phyloP scores from a whole-genome alignment of 1,140 invertebrate species.

The Heliothis subflexa region DNA sequence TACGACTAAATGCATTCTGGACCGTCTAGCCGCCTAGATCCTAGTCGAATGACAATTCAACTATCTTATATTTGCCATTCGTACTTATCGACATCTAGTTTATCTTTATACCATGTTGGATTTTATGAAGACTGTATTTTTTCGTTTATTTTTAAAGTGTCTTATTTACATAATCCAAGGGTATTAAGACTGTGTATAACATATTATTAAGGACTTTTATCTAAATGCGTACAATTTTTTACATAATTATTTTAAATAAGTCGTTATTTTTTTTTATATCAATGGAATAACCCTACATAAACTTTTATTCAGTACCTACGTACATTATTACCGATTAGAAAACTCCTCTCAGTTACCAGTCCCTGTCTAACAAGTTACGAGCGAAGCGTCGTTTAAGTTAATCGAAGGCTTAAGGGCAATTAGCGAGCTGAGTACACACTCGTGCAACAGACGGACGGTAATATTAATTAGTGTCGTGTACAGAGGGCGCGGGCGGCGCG shows the following conservation, averaged over 20 bases:
- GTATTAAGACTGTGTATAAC: no score
- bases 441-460: conserved; percentile 46
- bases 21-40: conserved; percentile 51
- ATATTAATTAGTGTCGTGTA: conserved; percentile 61
- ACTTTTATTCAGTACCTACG: not conserved
- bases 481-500: conserved; percentile 45
- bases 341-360: not conserved
- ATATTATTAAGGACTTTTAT: no score
- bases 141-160: not conserved
- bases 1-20: conserved; percentile 65
- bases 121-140: not conserved
- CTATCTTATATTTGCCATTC: conserved; percentile 6
- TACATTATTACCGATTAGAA: not conserved
- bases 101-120: not conserved
- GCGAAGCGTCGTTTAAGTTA: conserved; percentile 16
- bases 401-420: conserved; percentile 46
- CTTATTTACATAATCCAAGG: not conserved
- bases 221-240: no score
- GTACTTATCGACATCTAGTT: conserved; percentile 25
- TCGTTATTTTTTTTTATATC: no score
- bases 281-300: not conserved
- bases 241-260: no score
- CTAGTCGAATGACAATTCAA: conserved; percentile 38
- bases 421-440: conserved; percentile 33
- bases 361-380: conserved; percentile 12